Conservation (phyloP, 2,888 invertebrate genomes). For the Salticus scenicus region DNA sequence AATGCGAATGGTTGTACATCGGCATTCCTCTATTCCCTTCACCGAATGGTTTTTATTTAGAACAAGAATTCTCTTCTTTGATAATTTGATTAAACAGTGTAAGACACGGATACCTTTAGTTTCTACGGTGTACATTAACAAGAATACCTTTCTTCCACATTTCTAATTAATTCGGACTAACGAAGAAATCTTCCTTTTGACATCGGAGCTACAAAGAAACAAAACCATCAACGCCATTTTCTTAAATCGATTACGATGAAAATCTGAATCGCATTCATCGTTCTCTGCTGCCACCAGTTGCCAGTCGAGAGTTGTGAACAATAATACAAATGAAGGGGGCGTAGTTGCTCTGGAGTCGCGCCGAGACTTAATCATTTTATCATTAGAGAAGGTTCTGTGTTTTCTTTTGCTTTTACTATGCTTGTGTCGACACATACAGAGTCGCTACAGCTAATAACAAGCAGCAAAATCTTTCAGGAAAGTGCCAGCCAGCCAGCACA, state of each 20-base stretch:
- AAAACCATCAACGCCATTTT: slow-evolving; percentile 35
- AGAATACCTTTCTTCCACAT: slow-evolving; percentile 42
- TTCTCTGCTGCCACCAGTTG: slow-evolving; percentile 62
- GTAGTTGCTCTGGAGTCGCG: slow-evolving; percentile 49
- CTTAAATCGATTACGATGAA: slow-evolving; percentile 69
- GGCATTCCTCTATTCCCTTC: not conserved
- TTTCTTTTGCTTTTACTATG: slow-evolving; percentile 62
- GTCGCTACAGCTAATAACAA: slow-evolving; percentile 50
- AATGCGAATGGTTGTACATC: not conserved
- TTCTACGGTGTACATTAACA: slow-evolving; percentile 33
- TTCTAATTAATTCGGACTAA: slow-evolving; percentile 57
- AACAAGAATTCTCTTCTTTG: slow-evolving; percentile 21
- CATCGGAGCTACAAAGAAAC: slow-evolving; percentile 43
- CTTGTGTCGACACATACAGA: slow-evolving; percentile 37
- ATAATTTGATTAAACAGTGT: slow-evolving; percentile 62
- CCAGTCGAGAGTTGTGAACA: slow-evolving; percentile 33
- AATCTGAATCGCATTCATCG: slow-evolving; percentile 64
- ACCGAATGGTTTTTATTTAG: slow-evolving; percentile 2
- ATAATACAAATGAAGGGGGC: slow-evolving; percentile 57
- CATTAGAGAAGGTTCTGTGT: slow-evolving; percentile 60
- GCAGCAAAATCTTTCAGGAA: slow-evolving; percentile 63
- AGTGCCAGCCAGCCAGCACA: slow-evolving; percentile 21
- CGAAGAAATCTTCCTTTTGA: slow-evolving; percentile 62
- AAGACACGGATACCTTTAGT: slow-evolving; percentile 15
- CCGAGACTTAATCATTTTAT: slow-evolving; percentile 68